A percentile compares a stretch with the other conserved stretches of the same genome.
phyloP scores from a whole-genome alignment of 2,113 vertebrate species.

The Apodemus sylvaticus region DNA sequence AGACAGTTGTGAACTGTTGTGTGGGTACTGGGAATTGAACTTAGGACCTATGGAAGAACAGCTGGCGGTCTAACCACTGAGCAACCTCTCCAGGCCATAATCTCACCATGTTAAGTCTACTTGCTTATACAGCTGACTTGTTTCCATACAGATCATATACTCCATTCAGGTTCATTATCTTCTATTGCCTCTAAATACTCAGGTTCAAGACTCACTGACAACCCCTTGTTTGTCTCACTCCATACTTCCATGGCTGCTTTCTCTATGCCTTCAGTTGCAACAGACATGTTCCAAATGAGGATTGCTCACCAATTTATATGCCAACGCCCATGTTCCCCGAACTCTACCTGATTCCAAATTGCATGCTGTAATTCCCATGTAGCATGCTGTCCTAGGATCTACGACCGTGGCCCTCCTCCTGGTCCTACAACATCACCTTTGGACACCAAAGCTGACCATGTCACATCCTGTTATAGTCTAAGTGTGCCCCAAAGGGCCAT shows the following conservation, averaged over 20 bases:
- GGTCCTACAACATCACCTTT: accelerated
- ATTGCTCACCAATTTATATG: not conserved
- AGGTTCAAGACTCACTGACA: not conserved
- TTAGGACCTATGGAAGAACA: not conserved
- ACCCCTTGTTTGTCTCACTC: not conserved
- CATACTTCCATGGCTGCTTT: not conserved
- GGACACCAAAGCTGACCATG: not conserved
- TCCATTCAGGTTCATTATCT: not conserved
- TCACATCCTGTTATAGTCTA: not conserved
- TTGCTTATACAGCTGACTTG: not conserved
- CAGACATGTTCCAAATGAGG: not conserved
- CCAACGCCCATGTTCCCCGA: not conserved
- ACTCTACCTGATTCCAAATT: not conserved
- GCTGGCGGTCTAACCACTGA: not conserved
- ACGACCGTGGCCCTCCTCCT: not conserved
- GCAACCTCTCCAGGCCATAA: not conserved
- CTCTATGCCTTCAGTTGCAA: not conserved
- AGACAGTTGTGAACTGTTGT: not conserved
- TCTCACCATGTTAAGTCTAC: not conserved
- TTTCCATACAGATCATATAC: not conserved
- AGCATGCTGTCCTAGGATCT: not conserved
- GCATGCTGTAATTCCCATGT: too few relatives aligned
- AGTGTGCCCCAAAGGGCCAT: too few relatives aligned
- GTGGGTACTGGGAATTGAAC: not conserved
- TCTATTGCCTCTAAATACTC: too few relatives aligned